phyloP scores from a whole-genome alignment of 2,888 invertebrate species.

The Zeuzera pyrina region DNA sequence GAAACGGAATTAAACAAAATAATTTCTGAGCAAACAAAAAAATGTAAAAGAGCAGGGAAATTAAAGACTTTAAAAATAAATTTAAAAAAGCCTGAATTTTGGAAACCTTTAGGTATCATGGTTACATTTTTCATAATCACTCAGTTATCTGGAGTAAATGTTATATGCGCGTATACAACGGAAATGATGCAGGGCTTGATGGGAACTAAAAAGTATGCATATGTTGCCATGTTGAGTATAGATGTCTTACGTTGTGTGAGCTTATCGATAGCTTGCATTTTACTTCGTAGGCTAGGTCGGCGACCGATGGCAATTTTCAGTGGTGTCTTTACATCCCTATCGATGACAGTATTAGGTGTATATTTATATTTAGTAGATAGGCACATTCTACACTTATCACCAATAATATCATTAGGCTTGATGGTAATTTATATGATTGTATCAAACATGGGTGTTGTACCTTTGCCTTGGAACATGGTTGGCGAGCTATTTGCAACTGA shows the following conservation, averaged over 20 bases:
- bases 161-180: constrained; percentile 80
- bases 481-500: constrained; percentile 80
- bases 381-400: constrained; percentile 33
- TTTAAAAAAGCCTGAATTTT: constrained; percentile 70
- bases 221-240: constrained; percentile 77
- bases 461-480: constrained; percentile 82
- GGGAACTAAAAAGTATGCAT: constrained; percentile 62
- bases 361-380: constrained; percentile 51
- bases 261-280: constrained; percentile 72
- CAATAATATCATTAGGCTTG: constrained; percentile 58
- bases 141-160: constrained; percentile 81
- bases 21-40: constrained; percentile 48
- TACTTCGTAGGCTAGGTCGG: constrained; percentile 74
- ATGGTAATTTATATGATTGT: constrained; percentile 73
- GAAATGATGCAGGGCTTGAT: constrained; percentile 76
- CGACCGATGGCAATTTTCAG: constrained; percentile 77
- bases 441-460: constrained; percentile 74
- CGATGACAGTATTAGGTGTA: constrained; percentile 69
- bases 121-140: constrained; percentile 76
- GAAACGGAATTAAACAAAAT: constrained; percentile 65
- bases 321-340: constrained; percentile 72
- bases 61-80: constrained; percentile 42
- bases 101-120: constrained; percentile 75
- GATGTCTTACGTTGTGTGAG: constrained; percentile 76
- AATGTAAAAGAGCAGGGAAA: constrained; percentile 38